Base-by-base conservation (phyloP, 2,113 vertebrate genomes). In the Gobio gobio region DNA sequence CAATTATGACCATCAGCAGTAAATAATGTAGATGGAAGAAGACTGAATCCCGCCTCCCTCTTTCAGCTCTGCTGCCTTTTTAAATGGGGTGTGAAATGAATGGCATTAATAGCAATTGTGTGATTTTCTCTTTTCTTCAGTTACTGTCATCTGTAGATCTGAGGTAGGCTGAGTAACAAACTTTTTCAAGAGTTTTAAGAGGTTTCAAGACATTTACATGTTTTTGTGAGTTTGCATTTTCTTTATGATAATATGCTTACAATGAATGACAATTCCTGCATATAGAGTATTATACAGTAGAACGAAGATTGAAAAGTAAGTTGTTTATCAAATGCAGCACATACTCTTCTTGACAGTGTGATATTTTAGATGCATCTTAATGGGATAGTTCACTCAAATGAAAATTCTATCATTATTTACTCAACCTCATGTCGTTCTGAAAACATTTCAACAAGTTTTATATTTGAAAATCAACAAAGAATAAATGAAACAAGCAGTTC, bases 31-130 rank as follows among this genome's bases (percentile, higher is more conserved):
- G 83, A 72, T 66, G 76, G 78, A 58, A 22, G 43, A 68, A 61
- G 56, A 43, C 24, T 45, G 29, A 47, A 43, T n/a, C 58, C 77
- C 36, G 26, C 82, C 59, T 33, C 73, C 16, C 29, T 63, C 36
- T 70, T 29, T 88, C 89, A 83, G 56, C 64, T 74, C 49, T 63
- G 56, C 51, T 63, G 88, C 84, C 49, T 88, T 56, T 56, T 59
- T 88, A 93, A 94, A 92, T 94, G 92, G 90, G 68, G 87, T 92
- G 90, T 94, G 92, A 92, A 94, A 94, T 94, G 81, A 95, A 91
- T 88, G 88, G 84, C 83, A 89, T 93, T 92, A 93, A 93, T 92
- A 92, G 90, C 90, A 91, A 93, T 89, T 83, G 47, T 88, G 86
- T 87, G 86, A 45, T 76, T 54, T 54, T 51, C 47, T 76, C 24